Conservation (phyloP, 2,113 vertebrate genomes). For the Oryzias javanicus region DNA sequence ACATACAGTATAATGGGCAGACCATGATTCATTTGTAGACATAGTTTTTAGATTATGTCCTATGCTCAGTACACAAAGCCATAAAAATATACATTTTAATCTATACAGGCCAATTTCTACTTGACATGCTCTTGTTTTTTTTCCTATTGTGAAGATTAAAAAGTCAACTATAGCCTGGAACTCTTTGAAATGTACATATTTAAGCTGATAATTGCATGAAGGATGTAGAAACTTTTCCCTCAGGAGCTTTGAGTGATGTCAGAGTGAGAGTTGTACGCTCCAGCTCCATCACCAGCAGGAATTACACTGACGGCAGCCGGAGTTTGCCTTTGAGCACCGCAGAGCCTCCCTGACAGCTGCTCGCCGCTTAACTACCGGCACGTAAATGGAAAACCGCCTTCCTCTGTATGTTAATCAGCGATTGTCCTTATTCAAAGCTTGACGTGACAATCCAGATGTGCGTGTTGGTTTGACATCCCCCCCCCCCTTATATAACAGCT, state of each 20-base stretch:
- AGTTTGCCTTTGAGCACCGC: slow-evolving; percentile 17
- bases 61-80: too few relatives aligned
- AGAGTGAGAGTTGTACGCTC: slow-evolving; percentile 29
- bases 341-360: slow-evolving; percentile 23
- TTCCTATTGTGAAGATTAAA: slow-evolving; percentile 8
- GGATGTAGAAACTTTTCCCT: slow-evolving; percentile 5
- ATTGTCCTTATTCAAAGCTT: slow-evolving; percentile 3
- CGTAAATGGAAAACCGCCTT: slow-evolving; percentile 24
- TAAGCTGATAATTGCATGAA: slow-evolving; percentile 3
- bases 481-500: slow-evolving; percentile 23
- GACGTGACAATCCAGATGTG: slow-evolving; percentile 19
- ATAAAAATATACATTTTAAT: too few relatives aligned
- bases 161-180: slow-evolving; percentile 13
- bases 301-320: slow-evolving; percentile 42
- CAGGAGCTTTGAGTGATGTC: slow-evolving; percentile 23
- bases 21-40: too few relatives aligned
- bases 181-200: slow-evolving; percentile 10
- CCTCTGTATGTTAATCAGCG: slow-evolving; percentile 12
- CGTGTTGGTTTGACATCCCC: slow-evolving; percentile 12
- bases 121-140: too few relatives aligned
- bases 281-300: slow-evolving; percentile 25
- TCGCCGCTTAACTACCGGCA: slow-evolving; percentile 20
- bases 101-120: too few relatives aligned
- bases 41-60: too few relatives aligned
- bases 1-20: too few relatives aligned